Base-by-base conservation (phyloP, 1,140 invertebrate species). In the Scaptomyza montana region DNA sequence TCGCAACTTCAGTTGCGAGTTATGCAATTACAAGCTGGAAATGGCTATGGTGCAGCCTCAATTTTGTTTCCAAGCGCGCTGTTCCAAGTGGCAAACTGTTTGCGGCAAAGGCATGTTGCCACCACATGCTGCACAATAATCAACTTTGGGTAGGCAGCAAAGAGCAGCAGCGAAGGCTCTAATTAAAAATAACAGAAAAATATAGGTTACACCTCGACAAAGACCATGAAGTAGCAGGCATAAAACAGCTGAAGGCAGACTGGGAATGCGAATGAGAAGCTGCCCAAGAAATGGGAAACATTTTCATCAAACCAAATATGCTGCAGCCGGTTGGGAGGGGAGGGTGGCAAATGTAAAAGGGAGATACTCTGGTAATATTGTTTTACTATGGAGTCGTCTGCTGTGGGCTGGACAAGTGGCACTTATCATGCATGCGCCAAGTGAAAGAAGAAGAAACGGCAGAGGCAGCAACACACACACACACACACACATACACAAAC, bases 341-440 rank as follows among this genome's bases (percentile, higher is more conserved):
- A 2, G 10, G 41, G n/a, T 12, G 13, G 57, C 36, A 41, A 41
- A 16, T 25, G 21, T 25, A 25, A 25, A 25, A 25, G 21, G 21
- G 21, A 25, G 21, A 25, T 25, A 25, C 21, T 25, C 21, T 4
- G 21, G 7, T 30, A 36, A 28, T 3, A 19, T 2, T 16, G 16
- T 16, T 16, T 16, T 21, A 46, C 28, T 8, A 10, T 30, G 57
- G 13, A 8, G 30, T 19, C 5, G 30, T 30, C 54, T 43, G 55
- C 72, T 70, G 72, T 63, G 72, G 73, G 68, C 60, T 28, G 55
- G 54, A 61, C 64, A 77, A 80, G 77, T 64, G 73, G 80, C 80
- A 85, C 80, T 85, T 80, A 85, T 77, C 80, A 74, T 74, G 64
- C 77, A 77, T 80, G 77, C 71, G 62, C 70, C 75, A 78, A 82